Evolutionary conservation across 2,113 vertebrate genomes (phyloP).

Genomic region (Scomber japonicus): DNA sequence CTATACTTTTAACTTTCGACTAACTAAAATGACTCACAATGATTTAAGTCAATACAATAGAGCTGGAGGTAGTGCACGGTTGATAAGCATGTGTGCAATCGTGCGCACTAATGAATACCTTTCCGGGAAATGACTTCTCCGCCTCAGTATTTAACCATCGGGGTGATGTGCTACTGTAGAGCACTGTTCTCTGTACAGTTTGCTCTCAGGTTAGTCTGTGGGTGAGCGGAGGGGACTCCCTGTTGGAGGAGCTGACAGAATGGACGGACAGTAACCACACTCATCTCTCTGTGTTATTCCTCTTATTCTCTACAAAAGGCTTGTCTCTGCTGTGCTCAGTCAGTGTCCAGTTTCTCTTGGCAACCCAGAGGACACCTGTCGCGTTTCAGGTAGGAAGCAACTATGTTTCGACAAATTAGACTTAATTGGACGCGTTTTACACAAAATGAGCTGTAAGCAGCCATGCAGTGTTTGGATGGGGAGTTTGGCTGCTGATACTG

Average conservation of each 20-base stretch:
- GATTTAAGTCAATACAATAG: too few species aligned
- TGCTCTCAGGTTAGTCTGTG: constrained; percentile 15
- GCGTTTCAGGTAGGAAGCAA: constrained; percentile 29
- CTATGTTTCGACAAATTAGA: not conserved
- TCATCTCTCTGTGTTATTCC: not conserved
- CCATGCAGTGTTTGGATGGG: not conserved
- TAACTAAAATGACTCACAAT: too few species aligned
- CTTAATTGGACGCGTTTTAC: constrained; percentile 4
- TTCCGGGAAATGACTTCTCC: not conserved
- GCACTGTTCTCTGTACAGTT: constrained; percentile 5
- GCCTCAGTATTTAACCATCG: not conserved
- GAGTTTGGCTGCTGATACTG: not conserved
- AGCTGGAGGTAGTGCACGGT: too few species aligned
- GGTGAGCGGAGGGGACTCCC: constrained; percentile 13
- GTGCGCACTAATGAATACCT: not conserved
- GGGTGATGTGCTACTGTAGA: not conserved
- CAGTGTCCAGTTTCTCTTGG: not conserved
- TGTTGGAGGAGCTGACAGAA: constrained; percentile 5
- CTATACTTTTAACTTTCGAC: too few species aligned
- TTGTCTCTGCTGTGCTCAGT: not conserved
- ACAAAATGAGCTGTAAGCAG: not conserved
- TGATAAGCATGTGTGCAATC: not conserved
- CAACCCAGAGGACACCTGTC: constrained; percentile 40
- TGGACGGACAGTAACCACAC: constrained; percentile 21
- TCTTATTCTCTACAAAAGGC: not conserved